These are phyloP conservation scores for Copidosoma aretas DNA, from an alignment of 2,888 invertebrate genomes.

Conservation along the genomic window DNA sequence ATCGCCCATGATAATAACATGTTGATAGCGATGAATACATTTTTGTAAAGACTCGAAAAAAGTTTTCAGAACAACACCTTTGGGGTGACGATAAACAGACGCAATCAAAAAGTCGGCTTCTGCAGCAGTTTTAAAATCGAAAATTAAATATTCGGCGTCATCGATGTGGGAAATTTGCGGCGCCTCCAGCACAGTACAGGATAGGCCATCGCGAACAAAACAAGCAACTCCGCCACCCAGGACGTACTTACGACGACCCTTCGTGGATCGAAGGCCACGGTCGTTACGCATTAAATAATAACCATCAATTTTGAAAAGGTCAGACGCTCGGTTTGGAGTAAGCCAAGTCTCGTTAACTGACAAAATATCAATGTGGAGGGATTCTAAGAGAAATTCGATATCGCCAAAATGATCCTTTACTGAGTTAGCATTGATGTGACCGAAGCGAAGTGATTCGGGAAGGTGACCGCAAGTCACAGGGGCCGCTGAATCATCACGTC, in stretches of 20 bases:
- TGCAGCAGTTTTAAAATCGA: not conserved
- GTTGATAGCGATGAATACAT: not conserved
- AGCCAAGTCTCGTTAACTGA: not conserved
- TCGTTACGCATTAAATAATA: not conserved
- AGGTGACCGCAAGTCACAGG: not conserved
- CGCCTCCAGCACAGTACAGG: not conserved
- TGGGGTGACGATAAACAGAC: not conserved
- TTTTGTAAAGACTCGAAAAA: not conserved
- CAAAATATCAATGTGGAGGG: not conserved
- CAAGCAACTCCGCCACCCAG: conserved; percentile 6
- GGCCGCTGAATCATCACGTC: not conserved
- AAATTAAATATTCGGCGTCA: not conserved
- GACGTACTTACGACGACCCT: not conserved
- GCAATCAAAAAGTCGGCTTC: not conserved
- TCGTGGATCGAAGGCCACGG: not conserved
- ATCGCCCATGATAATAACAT: not conserved
- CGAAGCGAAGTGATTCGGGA: not conserved
- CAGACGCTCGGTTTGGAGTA: not conserved
- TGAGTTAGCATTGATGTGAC: not conserved
- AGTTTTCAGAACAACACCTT: not conserved
- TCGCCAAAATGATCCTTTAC: not conserved
- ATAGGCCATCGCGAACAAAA: not conserved
- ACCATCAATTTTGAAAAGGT: not conserved
- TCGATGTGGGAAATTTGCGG: not conserved
- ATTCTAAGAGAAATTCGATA: not conserved